phyloP scores from a whole-genome alignment of 2,888 invertebrate genomes.

The Oligia strigilis region DNA sequence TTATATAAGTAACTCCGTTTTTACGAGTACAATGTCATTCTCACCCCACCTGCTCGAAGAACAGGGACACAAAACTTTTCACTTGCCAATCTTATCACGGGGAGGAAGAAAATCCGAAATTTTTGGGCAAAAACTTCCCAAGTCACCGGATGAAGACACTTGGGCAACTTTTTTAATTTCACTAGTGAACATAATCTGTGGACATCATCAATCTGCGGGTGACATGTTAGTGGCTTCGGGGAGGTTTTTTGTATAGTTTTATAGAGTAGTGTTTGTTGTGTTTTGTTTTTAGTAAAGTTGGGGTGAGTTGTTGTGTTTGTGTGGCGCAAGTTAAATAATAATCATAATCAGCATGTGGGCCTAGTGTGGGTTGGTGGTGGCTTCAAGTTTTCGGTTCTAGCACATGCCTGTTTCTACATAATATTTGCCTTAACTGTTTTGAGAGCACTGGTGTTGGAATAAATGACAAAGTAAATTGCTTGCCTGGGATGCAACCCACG shows the following conservation, averaged over 20 bases:
- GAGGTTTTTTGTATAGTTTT: slow-evolving; percentile 33
- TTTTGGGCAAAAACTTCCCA: slow-evolving; percentile 52
- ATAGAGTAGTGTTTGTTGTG: not conserved
- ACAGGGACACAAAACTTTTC: slow-evolving; percentile 49
- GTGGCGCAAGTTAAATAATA: not conserved
- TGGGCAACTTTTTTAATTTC: slow-evolving; percentile 70
- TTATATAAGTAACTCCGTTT: not conserved
- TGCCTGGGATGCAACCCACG: not conserved
- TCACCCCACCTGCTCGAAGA: slow-evolving; percentile 18
- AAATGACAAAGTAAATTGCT: not conserved
- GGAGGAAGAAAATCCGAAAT: slow-evolving; percentile 38
- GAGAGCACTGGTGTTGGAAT: not conserved
- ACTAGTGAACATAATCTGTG: slow-evolving; percentile 69
- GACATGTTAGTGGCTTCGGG: slow-evolving; percentile 19
- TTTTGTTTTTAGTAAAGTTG: slow-evolving; percentile 19
- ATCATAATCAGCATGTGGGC: not conserved
- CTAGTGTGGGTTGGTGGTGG: not conserved
- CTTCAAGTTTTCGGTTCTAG: not conserved
- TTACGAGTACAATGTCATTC: not conserved
- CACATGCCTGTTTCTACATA: not conserved
- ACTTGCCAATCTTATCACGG: slow-evolving; percentile 44
- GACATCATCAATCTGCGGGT: slow-evolving; percentile 65
- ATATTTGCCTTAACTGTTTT: not conserved
- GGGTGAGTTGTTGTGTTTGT: not conserved
- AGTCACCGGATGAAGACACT: slow-evolving; percentile 54